Evolutionary conservation across 2,113 vertebrate species (phyloP), one percentile per base, ranked within the genome.

Genomic region (Myotis brandtii): DNA sequence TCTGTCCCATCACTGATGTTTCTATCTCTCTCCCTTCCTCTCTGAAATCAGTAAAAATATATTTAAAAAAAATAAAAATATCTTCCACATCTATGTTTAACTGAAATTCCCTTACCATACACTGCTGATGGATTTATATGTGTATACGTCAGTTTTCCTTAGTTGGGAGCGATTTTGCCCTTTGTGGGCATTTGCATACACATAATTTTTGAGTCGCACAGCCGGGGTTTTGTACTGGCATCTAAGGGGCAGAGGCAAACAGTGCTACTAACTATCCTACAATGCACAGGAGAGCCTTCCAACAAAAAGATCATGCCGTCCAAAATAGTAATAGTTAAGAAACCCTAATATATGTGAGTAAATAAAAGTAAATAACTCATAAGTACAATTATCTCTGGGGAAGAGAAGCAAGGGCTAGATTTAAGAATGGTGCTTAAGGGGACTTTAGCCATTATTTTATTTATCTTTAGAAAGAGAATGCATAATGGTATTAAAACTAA

Each of bases 241-340:
- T 79, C 50, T 75, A 67, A 4, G 43, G 13, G 2, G 9, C 7
- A 66, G 21, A 80, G 21, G 20, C 5, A 79, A 70, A 81, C 1
- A 6, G 67, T n/a, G 4, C 4, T 59, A 14, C 21, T 37, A 75
- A 85, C 64, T 6, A 72, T 34, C 5, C 12, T 73, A 10, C 17
- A 84, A 12, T 77, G n/a, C 20, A 77, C 3, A 76, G 17, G 5
- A 23, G 4, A 91, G 3, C 6, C 2, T 18, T 23, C 59, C 83
- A 13, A 0, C 3, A 56, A 0, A 70, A 69, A 9, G 20, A 20
- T 43, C 62, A 18, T 70, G 3, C 37, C 1, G 6, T 27, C n/a
- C 4, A 37, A 87, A 79, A 21, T 94, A 66, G 12, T 9, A 69
- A 50, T 50, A 84, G 16, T 54, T 30, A 32, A 32, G 54, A 75